Conservation (phyloP, 2,113 vertebrate species). For the Globicephala melas region DNA sequence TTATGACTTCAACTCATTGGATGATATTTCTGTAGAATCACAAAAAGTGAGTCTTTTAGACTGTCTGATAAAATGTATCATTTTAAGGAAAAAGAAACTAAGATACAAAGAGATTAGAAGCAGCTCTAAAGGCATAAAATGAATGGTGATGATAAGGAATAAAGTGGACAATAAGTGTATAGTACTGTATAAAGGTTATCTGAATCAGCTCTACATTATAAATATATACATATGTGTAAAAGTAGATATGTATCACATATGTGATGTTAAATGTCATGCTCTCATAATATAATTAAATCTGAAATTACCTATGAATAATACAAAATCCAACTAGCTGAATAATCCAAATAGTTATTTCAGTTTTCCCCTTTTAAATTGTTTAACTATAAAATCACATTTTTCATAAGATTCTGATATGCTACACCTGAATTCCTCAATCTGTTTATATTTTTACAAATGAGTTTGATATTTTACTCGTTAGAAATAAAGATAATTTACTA, state of each 20-base stretch:
- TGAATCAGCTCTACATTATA: neutral
- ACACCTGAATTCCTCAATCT: neutral
- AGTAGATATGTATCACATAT: neutral
- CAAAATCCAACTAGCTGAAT: neutral
- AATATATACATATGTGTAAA: neutral
- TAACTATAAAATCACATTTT: neutral
- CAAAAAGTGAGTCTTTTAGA: neutral
- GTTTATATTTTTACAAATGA: neutral
- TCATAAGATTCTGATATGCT: neutral
- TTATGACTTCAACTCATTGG: neutral
- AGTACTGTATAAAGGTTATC: neutral
- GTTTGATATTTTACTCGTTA: neutral
- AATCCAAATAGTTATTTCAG: neutral
- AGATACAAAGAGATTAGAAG: neutral
- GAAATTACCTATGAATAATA: neutral
- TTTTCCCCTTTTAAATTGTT: neutral
- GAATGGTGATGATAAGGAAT: neutral
- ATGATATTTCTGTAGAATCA: neutral
- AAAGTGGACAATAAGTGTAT: neutral
- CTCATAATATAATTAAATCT: neutral
- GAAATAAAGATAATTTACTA: neutral
- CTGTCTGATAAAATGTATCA: neutral
- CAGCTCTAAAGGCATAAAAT: neutral
- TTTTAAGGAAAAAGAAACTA: neutral
- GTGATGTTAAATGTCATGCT: neutral